These are phyloP conservation scores for Apis dorsata DNA, from an alignment of 1,140 invertebrate genomes.

Conservation along the genomic window DNA sequence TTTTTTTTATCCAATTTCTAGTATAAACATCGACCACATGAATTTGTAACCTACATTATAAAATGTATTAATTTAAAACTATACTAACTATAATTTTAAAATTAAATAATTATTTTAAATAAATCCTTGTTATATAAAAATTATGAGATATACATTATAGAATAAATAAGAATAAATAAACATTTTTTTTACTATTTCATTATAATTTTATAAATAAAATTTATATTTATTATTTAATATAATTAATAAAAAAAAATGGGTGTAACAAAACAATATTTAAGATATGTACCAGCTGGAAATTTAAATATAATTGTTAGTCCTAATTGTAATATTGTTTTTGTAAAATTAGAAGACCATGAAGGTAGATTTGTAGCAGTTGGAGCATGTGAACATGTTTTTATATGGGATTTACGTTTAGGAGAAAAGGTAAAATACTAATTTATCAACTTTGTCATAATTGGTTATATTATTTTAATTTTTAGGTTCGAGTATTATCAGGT, in stretches of 20 bases:
- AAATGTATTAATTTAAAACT: not conserved
- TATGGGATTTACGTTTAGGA: slow-evolving; percentile 95
- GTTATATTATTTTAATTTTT: slow-evolving; percentile 49
- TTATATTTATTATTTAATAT: not conserved
- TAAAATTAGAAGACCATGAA: slow-evolving; percentile 86
- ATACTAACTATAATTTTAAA: not conserved
- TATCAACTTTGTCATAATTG: slow-evolving; percentile 16
- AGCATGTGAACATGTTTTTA: slow-evolving; percentile 94
- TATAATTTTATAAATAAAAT: not conserved
- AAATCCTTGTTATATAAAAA: not conserved
- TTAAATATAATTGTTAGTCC: slow-evolving; percentile 93
- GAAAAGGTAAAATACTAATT: slow-evolving; percentile 86
- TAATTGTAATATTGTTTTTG: slow-evolving; percentile 89
- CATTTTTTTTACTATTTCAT: not conserved
- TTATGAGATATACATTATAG: too few relatives aligned
- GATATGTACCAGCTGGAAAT: slow-evolving; percentile 89
- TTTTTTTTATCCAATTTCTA: not conserved
- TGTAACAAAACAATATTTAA: slow-evolving; percentile 97
- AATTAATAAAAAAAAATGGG: slow-evolving; percentile 85
- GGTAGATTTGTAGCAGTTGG: slow-evolving; percentile 92
- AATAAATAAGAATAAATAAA: slow-evolving; percentile 4
- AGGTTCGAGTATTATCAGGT: slow-evolving; percentile 87
- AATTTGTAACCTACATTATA: not conserved
- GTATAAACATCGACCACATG: not conserved
- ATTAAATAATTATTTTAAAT: not conserved